Evolutionary conservation across 2,888 invertebrate genomes (phyloP).

Genomic region (Masnerella sp.): DNA sequence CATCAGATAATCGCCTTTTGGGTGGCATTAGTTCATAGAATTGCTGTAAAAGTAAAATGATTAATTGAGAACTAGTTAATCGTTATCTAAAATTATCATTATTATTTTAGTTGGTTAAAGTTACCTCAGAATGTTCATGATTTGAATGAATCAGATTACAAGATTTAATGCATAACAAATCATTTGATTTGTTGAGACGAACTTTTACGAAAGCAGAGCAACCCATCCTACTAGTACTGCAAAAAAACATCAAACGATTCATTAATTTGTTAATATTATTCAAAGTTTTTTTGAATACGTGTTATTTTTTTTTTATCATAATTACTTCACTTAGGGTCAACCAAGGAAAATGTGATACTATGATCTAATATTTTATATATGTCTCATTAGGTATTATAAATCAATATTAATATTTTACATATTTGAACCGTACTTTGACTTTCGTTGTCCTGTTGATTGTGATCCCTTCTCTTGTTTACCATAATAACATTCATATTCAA

Average conservation of each 20-base stretch:
- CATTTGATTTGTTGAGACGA: constrained; percentile 4
- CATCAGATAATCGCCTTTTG: not conserved
- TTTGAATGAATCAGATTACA: constrained; percentile 9
- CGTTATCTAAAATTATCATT: not conserved
- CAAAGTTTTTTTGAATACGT: too few relatives aligned
- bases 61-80: not conserved
- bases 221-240: constrained; percentile 5
- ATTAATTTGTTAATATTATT: too few relatives aligned
- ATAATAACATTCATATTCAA: not conserved
- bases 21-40: not conserved
- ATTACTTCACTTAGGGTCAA: too few relatives aligned
- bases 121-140: constrained; percentile 19
- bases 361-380: too few relatives aligned
- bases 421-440: not conserved
- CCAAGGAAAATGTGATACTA: too few relatives aligned
- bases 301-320: too few relatives aligned
- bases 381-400: too few relatives aligned
- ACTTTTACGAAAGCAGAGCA: constrained; percentile 15
- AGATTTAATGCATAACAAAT: not conserved
- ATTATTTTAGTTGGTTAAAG: not conserved
- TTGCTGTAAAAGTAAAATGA: not conserved
- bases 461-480: not conserved
- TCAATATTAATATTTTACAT: not conserved
- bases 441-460: not conserved
- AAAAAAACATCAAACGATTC: too few relatives aligned